Evolutionary conservation across 2,797 vertebrate genomes (phyloP), one percentile per base, ranked within the genome.

Genomic region (Thripadectes ignobilis): DNA sequence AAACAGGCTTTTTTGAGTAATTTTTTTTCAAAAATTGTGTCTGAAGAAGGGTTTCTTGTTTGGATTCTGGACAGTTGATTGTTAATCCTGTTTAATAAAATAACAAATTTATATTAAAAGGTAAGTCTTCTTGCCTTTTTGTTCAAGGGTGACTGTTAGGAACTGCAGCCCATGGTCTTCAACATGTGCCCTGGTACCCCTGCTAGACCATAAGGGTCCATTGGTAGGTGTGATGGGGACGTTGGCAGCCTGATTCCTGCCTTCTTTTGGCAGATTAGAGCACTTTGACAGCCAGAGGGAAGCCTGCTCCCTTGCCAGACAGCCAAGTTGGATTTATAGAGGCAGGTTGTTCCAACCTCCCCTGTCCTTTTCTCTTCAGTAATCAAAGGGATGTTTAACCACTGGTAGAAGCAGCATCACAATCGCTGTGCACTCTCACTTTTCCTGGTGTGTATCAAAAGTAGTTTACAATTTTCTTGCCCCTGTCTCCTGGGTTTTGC

Each of bases 21-120:
- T 73, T 88, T 66, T 80, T 84, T 51, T 85, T 45, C 39, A 86
- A 55, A 68, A 89, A 19, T 22, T 57, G 20, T 87, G 92, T 93
- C 51, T 84, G 85, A 95, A 86, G 49, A 75, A 52, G 68, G 75
- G 51, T 94, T 95, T 83, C 66, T 95, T 92, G 92, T 85, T 94
- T 97, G 76, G 58, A 75, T 93, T 93, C 82, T 95, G 92, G 82
- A 81, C 27, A 85, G 73, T 84, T 93, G 95, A 68, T 92, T 91
- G 87, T 89, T 90, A 84, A 86, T 88, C 77, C 71, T 86, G 55
- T 94, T 96, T 93, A 96, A 96, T 96, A 97, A 96, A 97, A 73
- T 76, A 95, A 95, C 79, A 69, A 23, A 79, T 96, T 97, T 95
- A 8, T 96, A 95, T 86, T 69, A 79, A 88, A 89, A 75, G 55